Evolutionary conservation across 2,113 vertebrate species (phyloP), one percentile per base, ranked within the genome.

Genomic region (Gasterosteus nipponicus): DNA sequence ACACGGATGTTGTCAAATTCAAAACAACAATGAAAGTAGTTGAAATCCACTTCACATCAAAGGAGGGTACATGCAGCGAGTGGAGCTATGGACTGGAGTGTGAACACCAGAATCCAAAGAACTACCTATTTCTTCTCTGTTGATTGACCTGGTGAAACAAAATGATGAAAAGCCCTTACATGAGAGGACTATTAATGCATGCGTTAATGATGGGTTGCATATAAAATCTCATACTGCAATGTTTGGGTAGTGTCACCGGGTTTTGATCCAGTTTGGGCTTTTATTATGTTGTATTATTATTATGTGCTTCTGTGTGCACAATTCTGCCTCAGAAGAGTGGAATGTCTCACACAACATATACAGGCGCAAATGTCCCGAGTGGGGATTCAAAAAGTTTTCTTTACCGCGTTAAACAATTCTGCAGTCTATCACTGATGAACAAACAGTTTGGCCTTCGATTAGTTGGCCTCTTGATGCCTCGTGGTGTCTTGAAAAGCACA

Each of bases 361-460:
- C 22, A 26, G 22, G 22, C 22, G 22, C 22, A 26, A 26, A 26
- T 26, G 22, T 26, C 22, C 22, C 22, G 22, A 26, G 22, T 26
- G 22, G 22, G 22, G 22, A 26, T 73, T 35, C n/a, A 72, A 39
- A 77, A 62, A 33, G 3, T 5, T 0, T 64, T 7, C 9, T 9
- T 7, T 62, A 66, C 49, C 7, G 57, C 35, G 39, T 47, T 18
- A 22, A 73, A 80, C 35, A 56, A 51, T 42, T 57, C 29, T 61
- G 18, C 39, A 33, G 46, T 54, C 12, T 41, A 63, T 68, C 35
- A 59, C 47, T 29, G 71, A 58, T 26, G 53, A 35, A 63, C 31
- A 26, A 61, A 39, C 31, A 81, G 54, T 60, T 84, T 81, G 62
- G 62, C 75, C 73, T 74, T 18, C 72, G 69, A 85, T 60, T 69